Base-by-base conservation (phyloP, 1,140 invertebrate genomes). In the Drosophila orena region DNA sequence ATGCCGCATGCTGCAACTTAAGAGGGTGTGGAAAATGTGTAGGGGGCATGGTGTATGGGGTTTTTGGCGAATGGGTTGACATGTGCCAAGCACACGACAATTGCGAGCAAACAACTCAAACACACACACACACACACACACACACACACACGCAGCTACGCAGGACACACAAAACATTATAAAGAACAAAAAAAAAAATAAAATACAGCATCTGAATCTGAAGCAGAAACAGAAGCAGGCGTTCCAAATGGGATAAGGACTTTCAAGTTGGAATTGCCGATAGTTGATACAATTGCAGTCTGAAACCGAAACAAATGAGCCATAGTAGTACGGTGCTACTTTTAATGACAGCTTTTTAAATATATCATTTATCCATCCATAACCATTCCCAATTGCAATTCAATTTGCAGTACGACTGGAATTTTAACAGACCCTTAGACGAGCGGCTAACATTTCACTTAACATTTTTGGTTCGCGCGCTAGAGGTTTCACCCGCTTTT, bases 361-460 rank as follows among this genome's bases (percentile, higher is more conserved):
- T 42, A 8, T n/a, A n/a, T 10, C 15, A 17, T 10, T 17, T 10
- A 4, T 1, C 17, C 35, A 37, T 4, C 20, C 42, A 44, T 20
- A 22, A 44, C 17, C 20, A 22, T 38, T 4, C 20, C 20, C 17
- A 37, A 55, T 38, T 14, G 3, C 37, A 42, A 22, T 58, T 34
- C 24, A 57, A 46, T 47, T 52, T 17, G 30, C 17, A n/a, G 64
- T 42, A n/a, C 35, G 44, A 24, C n/a, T 65, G 24, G 59, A 68
- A 65, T 65, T 52, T 68, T 15, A 68, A 58, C 30, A 46, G 56
- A n/a, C 15, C 52, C 35, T 49, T 40, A 54, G 54, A 54, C 50
- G 60, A 68, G 61, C 64, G 61, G 58, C 81, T 79, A 81, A 83
- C 84, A 88, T 88, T 88, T 89, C 83, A 89, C 84, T 88, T 89